phyloP scores from a whole-genome alignment of 2,113 vertebrate species.

The Corapipo altera region DNA sequence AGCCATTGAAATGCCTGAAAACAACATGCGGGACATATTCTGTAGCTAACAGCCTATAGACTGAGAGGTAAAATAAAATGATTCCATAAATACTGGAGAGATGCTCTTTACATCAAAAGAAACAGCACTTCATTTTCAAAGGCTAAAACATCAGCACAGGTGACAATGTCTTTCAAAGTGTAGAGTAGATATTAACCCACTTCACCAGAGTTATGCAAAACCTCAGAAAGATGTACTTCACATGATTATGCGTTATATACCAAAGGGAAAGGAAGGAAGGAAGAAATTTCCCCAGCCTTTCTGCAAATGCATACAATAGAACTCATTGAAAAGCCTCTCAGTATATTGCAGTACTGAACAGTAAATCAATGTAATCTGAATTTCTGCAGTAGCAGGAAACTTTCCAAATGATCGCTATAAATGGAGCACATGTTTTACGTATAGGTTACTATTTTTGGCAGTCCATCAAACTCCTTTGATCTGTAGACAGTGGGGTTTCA shows the following conservation, averaged over 20 bases:
- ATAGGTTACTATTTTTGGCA: conserved; percentile 75
- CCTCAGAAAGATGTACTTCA: conserved; percentile 23
- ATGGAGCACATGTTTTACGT: conserved; percentile 72
- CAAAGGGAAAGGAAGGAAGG: conserved; percentile 34
- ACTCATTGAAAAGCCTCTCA: conserved; percentile 58
- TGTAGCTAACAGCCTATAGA: background rate
- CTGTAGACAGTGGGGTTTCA: conserved; percentile 64
- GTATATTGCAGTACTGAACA: conserved; percentile 47
- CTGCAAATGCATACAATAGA: conserved; percentile 54
- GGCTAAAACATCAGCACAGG: background rate
- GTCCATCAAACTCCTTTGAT: conserved; percentile 68
- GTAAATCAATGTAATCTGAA: conserved; percentile 73
- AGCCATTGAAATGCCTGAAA: background rate
- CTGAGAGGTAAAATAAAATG: background rate
- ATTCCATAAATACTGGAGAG: background rate
- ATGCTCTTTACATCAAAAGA: conserved; percentile 15
- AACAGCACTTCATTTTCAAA: conserved; percentile 4
- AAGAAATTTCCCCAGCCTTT: conserved; percentile 35
- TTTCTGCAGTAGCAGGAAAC: conserved; percentile 73
- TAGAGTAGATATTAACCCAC: background rate
- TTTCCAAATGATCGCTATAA: conserved; percentile 73
- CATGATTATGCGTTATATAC: conserved; percentile 1
- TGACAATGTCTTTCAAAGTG: conserved; percentile 10
- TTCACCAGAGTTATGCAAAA: background rate
- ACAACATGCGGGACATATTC: background rate